phyloP scores from a whole-genome alignment of 2,888 invertebrate genomes.

The Thysanoteuthis rhombus region DNA sequence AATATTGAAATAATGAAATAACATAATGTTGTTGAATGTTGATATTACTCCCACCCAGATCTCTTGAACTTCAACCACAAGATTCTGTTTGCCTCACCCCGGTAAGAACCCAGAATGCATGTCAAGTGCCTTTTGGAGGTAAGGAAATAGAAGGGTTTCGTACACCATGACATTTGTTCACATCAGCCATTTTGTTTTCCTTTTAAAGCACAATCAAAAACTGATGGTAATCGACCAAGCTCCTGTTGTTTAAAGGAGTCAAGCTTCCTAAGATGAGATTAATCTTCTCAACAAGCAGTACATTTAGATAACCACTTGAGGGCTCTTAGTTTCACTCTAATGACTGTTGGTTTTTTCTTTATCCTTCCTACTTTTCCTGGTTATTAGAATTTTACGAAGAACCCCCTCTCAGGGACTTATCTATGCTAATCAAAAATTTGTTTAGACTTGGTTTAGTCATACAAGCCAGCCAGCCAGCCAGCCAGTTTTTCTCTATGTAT shows the following conservation, averaged over 20 bases:
- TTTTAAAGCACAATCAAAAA: neutral
- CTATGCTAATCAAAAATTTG: too few relatives aligned
- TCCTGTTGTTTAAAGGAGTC: neutral
- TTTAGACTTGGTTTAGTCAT: too few relatives aligned
- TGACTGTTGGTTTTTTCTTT: neutral
- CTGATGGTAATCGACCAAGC: neutral
- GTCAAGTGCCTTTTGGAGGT: neutral
- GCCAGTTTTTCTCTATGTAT: too few relatives aligned
- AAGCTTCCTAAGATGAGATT: neutral
- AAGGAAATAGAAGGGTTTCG: neutral
- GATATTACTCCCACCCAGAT: neutral
- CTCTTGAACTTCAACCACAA: neutral
- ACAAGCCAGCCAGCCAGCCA: too few relatives aligned
- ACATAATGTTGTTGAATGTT: too few relatives aligned
- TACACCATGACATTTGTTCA: neutral
- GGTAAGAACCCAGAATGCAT: neutral
- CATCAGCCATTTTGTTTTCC: neutral
- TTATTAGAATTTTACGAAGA: neutral
- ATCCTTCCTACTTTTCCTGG: neutral
- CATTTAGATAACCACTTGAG: neutral
- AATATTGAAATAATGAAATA: too few relatives aligned
- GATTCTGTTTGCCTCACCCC: neutral
- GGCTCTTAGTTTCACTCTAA: neutral
- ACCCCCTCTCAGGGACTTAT: neutral
- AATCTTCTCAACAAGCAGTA: neutral